phyloP scores from a whole-genome alignment of 2,888 invertebrate genomes.

The Andrena haemorrhoa region DNA sequence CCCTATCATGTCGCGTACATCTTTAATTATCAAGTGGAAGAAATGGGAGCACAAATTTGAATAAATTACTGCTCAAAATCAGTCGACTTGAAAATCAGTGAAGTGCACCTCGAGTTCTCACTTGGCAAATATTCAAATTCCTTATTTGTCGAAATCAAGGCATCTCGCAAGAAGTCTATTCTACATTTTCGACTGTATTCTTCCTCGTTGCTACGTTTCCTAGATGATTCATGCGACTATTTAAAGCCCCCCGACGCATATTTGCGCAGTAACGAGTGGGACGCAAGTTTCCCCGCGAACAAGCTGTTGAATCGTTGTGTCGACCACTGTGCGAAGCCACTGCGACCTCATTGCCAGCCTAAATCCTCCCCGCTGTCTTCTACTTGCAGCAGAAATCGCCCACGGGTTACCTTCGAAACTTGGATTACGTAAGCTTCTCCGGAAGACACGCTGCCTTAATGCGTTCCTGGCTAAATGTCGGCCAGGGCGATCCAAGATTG shows the following conservation, averaged over 20 bases:
- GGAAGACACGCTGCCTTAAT: conserved; percentile 26
- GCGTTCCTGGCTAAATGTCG: conserved; percentile 26
- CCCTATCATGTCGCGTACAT: too few species aligned
- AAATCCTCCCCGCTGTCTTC: background rate
- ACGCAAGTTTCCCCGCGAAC: background rate
- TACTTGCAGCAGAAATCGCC: conserved; percentile 20
- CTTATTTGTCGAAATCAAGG: too few species aligned
- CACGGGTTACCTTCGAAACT: conserved; percentile 11
- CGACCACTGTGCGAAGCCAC: conserved; percentile 6
- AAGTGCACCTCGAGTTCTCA: too few species aligned
- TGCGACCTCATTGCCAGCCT: background rate
- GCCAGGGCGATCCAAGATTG: conserved; percentile 6
- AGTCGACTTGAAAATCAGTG: too few species aligned
- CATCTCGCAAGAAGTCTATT: background rate
- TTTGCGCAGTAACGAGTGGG: background rate
- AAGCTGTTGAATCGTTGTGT: conserved; percentile 22
- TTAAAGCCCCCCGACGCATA: background rate
- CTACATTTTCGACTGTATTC: background rate
- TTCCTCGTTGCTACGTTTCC: background rate
- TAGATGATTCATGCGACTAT: background rate
- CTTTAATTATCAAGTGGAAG: too few species aligned
- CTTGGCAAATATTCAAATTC: too few species aligned
- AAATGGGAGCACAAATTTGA: too few species aligned
- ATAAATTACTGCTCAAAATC: too few species aligned
- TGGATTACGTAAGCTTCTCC: conserved; percentile 30